Base-by-base conservation (phyloP, 2,797 vertebrate genomes). In the Chloroceryle inda region DNA sequence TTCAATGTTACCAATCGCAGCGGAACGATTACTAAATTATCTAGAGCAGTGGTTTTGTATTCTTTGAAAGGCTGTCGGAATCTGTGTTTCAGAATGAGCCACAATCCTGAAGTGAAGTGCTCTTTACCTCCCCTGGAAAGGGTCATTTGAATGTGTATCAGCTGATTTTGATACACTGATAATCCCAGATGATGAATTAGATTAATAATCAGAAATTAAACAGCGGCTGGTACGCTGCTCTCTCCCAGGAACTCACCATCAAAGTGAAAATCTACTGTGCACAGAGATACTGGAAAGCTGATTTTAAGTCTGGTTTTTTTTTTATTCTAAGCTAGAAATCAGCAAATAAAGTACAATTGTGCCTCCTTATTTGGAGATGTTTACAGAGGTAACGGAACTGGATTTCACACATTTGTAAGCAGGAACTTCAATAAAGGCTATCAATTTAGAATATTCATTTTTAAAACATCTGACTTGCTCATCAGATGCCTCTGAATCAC, bases 171-270 rank as follows among this genome's bases (percentile, higher is more conserved):
- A 76, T n/a, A 71, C 11, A 63, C 18, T 29, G 63, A 63, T 14
- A 76, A 49, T 47, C 63, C 64, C 13, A 53, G 16, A 71, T 45
- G 31, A 27, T 12, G 6, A 87, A 56, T 53, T 37, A 61, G 29
- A 88, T 63, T 63, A 89, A 63, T 72, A 66, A 94, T 16, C 24
- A 75, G 58, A 92, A 90, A 84, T 63, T 23, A 74, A 89, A 79
- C 16, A n/a, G 52, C 11, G 64, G 42, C 35, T 50, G 44, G 73
- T 66, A 55, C 9, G 85, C 7, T 66, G 21, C 92, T 68, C 37
- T 78, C 47, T 87, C 22, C 59, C 11, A 68, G 38, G 62, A 84
- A 91, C 22, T 75, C 45, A 67, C 5, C n/a, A 69, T 33, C 29
- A 35, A 85, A 81, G 33, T 42, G 26, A 82, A 84, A 69, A 62